Conservation (phyloP, 2,797 vertebrate genomes). For the Cetoscarus ocellatus region DNA sequence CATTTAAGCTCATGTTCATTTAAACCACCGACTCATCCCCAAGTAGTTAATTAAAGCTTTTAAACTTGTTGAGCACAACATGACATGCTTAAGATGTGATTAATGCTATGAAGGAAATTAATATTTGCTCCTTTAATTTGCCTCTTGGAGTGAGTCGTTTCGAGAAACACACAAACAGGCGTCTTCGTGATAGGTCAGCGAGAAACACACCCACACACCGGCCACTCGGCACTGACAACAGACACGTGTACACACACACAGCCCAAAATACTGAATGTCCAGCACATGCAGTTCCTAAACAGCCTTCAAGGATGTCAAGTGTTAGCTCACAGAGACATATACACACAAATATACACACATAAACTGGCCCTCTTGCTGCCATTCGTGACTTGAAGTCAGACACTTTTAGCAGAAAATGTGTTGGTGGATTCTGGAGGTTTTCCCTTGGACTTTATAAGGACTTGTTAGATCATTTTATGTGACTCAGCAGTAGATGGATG, state of each 20-base stretch:
- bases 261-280: constrained; percentile 13
- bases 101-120: background rate
- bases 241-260: constrained; percentile 12
- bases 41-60: constrained; percentile 2
- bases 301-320: constrained; percentile 17
- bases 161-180: constrained; percentile 30
- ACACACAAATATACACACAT: background rate
- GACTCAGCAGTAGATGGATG: constrained; percentile 28
- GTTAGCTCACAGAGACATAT: constrained; percentile 15
- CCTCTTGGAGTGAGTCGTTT: constrained; percentile 22
- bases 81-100: constrained; percentile 2
- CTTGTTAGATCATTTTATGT: constrained; percentile 3
- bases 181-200: constrained; percentile 59
- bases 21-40: background rate
- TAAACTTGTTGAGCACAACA: constrained; percentile 7
- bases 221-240: constrained; percentile 22
- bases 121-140: background rate
- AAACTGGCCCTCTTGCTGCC: constrained; percentile 20
- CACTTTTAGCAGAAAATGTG: constrained; percentile 42
- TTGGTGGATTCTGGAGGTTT: constrained; percentile 49
- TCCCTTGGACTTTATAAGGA: constrained; percentile 22
- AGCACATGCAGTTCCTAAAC: constrained; percentile 26
- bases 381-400: constrained; percentile 52
- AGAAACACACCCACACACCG: constrained; percentile 58
- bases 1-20: background rate